A percentile compares a stretch with the other conserved stretches of the same genome.
These are phyloP conservation scores for Chunga burmeisteri DNA, from an alignment of 2,113 vertebrate genomes.

Conservation along the genomic window DNA sequence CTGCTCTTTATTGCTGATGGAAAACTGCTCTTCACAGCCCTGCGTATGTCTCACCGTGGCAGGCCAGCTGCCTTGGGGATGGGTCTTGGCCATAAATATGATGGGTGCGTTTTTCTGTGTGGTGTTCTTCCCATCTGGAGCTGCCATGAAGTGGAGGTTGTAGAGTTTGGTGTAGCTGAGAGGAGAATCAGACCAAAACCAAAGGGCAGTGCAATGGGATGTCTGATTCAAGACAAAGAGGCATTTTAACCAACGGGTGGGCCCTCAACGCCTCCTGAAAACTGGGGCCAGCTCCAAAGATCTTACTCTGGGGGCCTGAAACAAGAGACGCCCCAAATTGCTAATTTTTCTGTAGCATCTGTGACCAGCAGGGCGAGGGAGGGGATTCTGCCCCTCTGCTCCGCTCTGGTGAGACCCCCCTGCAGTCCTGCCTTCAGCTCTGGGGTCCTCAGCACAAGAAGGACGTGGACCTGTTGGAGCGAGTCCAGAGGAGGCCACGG, in stretches of 20 bases:
- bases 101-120: neutral
- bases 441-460: neutral
- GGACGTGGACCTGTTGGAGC: neutral
- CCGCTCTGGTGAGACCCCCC: neutral
- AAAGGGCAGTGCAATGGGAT: neutral
- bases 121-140: neutral
- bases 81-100: neutral
- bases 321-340: neutral
- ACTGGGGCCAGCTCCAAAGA: neutral
- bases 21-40: neutral
- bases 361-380: neutral
- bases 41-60: neutral
- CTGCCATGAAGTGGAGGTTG: neutral
- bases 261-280: neutral
- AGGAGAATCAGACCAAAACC: neutral
- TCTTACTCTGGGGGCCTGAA: neutral
- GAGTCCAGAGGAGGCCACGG: neutral
- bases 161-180: neutral
- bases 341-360: neutral
- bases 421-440: neutral
- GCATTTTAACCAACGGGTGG: neutral
- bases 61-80: neutral
- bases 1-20: neutral
- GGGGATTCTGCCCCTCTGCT: neutral
- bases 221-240: neutral